phyloP scores from a whole-genome alignment of 2,113 vertebrate species.

The Megaleporinus macrocephalus region DNA sequence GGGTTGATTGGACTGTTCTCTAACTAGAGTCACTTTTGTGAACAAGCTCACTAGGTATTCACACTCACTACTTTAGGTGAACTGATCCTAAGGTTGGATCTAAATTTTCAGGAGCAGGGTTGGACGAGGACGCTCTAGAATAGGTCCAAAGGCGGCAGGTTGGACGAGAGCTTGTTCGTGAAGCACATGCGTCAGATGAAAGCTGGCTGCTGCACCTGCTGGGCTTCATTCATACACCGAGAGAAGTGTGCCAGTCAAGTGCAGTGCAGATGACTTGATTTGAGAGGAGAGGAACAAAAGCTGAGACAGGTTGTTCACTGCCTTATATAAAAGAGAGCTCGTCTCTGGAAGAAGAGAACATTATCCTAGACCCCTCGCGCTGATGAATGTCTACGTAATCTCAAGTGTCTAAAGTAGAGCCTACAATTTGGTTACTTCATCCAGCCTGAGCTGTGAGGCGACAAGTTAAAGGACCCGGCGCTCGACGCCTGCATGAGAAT shows the following conservation, averaged over 20 bases:
- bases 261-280: background rate
- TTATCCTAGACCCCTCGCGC: background rate
- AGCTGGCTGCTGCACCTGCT: background rate
- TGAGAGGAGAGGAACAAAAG: background rate
- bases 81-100: too few relatives aligned
- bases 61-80: too few relatives aligned
- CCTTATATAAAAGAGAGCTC: background rate
- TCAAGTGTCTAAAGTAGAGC: background rate
- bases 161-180: background rate
- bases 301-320: background rate
- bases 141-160: background rate
- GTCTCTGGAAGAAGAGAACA: background rate
- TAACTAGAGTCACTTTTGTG: too few relatives aligned
- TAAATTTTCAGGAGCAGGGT: too few relatives aligned
- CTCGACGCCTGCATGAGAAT: background rate
- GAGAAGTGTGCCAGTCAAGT: background rate
- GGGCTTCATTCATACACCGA: background rate
- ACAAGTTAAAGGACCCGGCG: too few relatives aligned
- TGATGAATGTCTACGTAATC: background rate
- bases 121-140: background rate
- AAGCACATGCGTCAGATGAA: background rate
- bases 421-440: background rate
- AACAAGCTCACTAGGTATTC: too few relatives aligned
- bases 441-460: background rate
- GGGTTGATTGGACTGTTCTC: too few relatives aligned